phyloP scores from a whole-genome alignment of 2,797 vertebrate genomes.

The Bovichtus diacanthus region DNA sequence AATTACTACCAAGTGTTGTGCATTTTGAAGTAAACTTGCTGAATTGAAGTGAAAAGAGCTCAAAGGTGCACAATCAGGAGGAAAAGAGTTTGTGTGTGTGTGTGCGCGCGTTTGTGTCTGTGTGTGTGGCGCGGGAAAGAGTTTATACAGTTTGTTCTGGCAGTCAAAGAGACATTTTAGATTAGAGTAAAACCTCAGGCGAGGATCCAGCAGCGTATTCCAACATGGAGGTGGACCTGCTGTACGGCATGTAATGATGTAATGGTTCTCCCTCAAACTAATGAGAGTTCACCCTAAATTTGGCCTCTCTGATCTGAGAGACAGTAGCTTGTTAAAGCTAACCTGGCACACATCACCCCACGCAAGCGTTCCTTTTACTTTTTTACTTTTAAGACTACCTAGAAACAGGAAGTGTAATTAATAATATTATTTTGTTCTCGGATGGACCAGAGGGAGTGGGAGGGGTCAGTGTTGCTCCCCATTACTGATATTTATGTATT shows the following conservation, averaged over 20 bases:
- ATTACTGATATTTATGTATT: neutral
- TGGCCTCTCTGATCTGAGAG: constrained; percentile 57
- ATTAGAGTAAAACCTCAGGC: constrained; percentile 57
- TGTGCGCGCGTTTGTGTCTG: neutral
- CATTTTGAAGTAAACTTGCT: constrained; percentile 11
- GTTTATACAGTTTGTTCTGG: constrained; percentile 35
- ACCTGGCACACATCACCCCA: constrained; percentile 32
- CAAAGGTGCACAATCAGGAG: constrained; percentile 18
- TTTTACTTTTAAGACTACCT: constrained; percentile 33
- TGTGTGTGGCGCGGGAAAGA: neutral
- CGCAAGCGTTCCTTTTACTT: constrained; percentile 24
- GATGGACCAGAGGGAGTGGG: neutral
- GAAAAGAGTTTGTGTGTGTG: neutral
- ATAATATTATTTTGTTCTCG: too few species aligned
- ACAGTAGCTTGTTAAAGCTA: constrained; percentile 65
- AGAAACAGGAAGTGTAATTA: constrained; percentile 3
- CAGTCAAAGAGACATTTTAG: constrained; percentile 44
- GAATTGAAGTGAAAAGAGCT: constrained; percentile 22
- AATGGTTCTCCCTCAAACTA: constrained; percentile 46
- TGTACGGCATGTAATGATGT: constrained; percentile 53
- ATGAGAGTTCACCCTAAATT: constrained; percentile 64
- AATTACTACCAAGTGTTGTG: constrained; percentile 10
- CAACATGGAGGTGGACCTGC: constrained; percentile 18
- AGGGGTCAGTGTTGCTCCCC: neutral
- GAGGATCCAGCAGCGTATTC: constrained; percentile 21